Base-by-base conservation (phyloP, 2,797 vertebrate genomes). In the Ibycter americanus region DNA sequence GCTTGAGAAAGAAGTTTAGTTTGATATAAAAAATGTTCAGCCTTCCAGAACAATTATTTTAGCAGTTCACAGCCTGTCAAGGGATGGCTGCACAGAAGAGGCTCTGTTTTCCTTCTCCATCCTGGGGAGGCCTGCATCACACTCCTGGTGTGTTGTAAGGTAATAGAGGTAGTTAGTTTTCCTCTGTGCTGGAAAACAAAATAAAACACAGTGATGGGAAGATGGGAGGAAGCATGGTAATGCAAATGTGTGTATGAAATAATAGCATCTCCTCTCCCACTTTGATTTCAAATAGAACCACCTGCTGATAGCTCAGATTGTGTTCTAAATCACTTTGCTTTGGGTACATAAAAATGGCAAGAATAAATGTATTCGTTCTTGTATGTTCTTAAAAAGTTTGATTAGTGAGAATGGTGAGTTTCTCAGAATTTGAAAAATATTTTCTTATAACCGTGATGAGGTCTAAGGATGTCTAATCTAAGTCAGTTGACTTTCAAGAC, bases 281-380 rank as follows among this genome's bases (percentile, higher is more conserved):
- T 76, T 79, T 68, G 16, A 58, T 72, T 93, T 83, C 38, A 86
- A 34, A 70, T 27, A 72, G 31, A 86, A 82, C 65, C n/a, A 83
- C 59, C 25, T 65, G 23, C 61, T 88, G 90, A 59, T 73, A 79
- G n/a, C 20, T 94, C 71, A 82, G 58, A 72, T 73, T 66, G n/a
- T 79, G 31, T 73, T 42, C 55, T 96, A 88, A 86, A 82, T 95
- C 67, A 89, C 47, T 72, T 76, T 56, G 18, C 26, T 82, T 81
- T 79, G 40, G 18, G n/a, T 49, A 52, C 25, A 26, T 82, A 71
- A 90, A 95, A 90, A 59, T 78, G 6, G 7, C 40, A 74, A 17
- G 40, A 79, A 55, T 55, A 4, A 47, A n/a, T 42, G 31, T 62
- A 23, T 58, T 90, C 11, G 44, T 71, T 58, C 32, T 40, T 47